Evolutionary conservation across 1,140 invertebrate genomes (phyloP), one percentile per base, ranked within the genome.

Genomic region (Heliconius melpomene): DNA sequence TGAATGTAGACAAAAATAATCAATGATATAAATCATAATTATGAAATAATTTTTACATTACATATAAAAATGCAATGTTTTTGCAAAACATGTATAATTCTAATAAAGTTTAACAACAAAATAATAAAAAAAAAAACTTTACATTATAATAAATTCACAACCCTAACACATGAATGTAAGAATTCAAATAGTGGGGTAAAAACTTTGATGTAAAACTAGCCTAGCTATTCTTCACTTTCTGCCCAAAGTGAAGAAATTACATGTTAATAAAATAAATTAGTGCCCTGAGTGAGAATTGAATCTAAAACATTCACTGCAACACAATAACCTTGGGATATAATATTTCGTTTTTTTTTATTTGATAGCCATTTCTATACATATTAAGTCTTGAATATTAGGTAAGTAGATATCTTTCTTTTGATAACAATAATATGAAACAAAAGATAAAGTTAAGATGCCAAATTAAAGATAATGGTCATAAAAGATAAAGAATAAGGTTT

Each of bases 341-440:
- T 50, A 52, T 18, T 18, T 20, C 18, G 2, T 7, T 57, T 57
- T n/a, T 23, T 9, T 20, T n/a, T 7, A 7, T 57, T 20, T 57
- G 54, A 23, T 23, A 57, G 7, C n/a, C 20, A 57, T 57, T n/a
- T 57, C 7, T 11, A 46, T 46, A 57, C n/a, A 57, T n/a, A 57
- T n/a, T 8, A 18, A n/a, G 54, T 57, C 8, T 57, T 3, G 2
- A 52, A 52, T 52, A 18, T 20, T 52, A 52, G 50, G 5, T 52
- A 52, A 20, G 50, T 52, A 20, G 18, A 52, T 52, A 20, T 52
- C 7, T 18, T 52, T 20, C 50, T 52, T 16, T 66, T 66, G 60
- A 66, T 66, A 66, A 66, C 13, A 66, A 66, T n/a, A 66, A 29
- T 29, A 60, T 60, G n/a, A 60, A 60, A 60, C 9, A 66, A 52